Conservation (phyloP, 2,113 vertebrate genomes). For the Fukomys damarensis region DNA sequence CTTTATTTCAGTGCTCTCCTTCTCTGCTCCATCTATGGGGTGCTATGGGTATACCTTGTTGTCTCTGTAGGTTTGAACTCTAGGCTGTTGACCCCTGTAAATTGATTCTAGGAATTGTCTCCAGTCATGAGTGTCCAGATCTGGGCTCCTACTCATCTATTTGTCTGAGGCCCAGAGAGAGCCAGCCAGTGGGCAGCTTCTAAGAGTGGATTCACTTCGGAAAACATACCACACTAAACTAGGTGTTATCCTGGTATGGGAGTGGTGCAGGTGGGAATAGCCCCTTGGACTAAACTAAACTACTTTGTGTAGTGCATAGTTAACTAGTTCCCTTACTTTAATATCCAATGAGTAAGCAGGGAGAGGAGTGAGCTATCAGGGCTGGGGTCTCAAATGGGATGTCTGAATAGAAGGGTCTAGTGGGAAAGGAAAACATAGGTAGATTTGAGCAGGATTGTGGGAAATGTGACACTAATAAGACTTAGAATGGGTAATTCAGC, state of each 20-base stretch:
- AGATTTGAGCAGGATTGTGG: background rate
- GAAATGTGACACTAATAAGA: background rate
- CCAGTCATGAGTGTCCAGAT: background rate
- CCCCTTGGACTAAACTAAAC: background rate
- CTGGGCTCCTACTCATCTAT: background rate
- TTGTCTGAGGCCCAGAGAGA: background rate
- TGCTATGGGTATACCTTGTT: background rate
- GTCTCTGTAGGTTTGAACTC: background rate
- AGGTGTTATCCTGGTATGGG: background rate
- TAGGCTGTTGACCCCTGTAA: background rate
- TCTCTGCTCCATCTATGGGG: background rate
- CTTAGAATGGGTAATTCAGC: background rate
- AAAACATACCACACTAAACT: background rate
- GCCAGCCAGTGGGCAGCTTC: background rate
- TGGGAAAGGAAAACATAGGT: background rate
- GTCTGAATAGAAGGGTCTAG: background rate
- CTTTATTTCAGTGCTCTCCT: background rate
- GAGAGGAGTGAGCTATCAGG: background rate
- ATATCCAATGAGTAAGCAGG: background rate
- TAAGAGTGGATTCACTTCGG: background rate
- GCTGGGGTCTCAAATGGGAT: background rate
- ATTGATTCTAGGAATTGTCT: background rate
- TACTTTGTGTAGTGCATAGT: background rate
- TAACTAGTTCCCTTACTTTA: background rate
- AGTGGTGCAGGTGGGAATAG: background rate